Conservation (phyloP, 1,140 invertebrate species). For the Saccostrea cuccullata region DNA sequence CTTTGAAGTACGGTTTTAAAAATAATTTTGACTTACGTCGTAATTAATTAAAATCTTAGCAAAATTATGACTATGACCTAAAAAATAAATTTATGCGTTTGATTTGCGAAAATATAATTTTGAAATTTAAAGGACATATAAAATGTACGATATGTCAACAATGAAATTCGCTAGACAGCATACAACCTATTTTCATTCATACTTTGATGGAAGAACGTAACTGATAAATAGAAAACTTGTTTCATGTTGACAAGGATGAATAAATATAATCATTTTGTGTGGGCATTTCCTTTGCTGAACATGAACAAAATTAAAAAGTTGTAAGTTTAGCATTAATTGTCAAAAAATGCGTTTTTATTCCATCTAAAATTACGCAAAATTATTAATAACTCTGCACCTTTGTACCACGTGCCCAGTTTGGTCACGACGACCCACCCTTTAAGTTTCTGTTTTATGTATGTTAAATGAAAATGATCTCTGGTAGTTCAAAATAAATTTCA, state of each 20-base stretch:
- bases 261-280: not conserved
- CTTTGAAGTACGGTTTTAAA: too few species aligned
- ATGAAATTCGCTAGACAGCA: too few species aligned
- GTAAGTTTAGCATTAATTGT: not conserved
- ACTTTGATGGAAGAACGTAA: not conserved
- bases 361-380: not conserved
- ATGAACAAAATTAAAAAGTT: not conserved
- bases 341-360: not conserved
- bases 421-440: not conserved
- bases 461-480: too few species aligned
- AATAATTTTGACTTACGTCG: too few species aligned
- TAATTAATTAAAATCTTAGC: too few species aligned
- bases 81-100: too few species aligned
- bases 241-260: not conserved
- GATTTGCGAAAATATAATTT: too few species aligned
- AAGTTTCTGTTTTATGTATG: too few species aligned
- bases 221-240: not conserved
- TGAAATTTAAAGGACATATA: too few species aligned
- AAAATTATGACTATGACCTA: too few species aligned
- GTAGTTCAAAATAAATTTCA: too few species aligned
- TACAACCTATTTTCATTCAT: not conserved
- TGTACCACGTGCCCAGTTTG: not conserved
- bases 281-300: constrained; percentile 16
- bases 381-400: not conserved
- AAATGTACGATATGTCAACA: too few species aligned